Evolutionary conservation across 92 coral and sea anemone genomes (phyloP), one percentile per base, ranked within the genome.

Genomic region (Palythoa caribaeorum): DNA sequence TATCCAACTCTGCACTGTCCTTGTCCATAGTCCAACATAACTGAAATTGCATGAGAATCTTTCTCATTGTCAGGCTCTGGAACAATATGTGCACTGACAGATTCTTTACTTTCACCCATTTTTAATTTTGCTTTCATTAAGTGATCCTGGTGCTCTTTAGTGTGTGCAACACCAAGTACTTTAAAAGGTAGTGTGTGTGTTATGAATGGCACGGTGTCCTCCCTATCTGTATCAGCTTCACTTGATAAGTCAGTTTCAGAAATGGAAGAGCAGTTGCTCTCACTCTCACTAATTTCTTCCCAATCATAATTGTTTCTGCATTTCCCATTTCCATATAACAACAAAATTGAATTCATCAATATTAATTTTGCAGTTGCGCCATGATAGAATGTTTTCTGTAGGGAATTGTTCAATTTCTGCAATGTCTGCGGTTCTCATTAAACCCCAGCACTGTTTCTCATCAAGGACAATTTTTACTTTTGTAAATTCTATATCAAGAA

Each of bases 281-380:
- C 54, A 66, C 77, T 70, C 65, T 87, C 90, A 57, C 68, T 48
- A 4, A 2, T 52, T 69, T 87, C 90, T 39, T 78, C 79, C 65
- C 84, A 73, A 17, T 86, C 53, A 83, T 16, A 75, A 2, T 52
- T 75, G 72, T 5, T 73, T 51, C 35, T 86, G 74, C 9, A 47
- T 16, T 6, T 78, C 86, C 85, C 90, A 78, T 77, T 87, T 77
- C 86, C 90, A 87, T 74, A 87, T n/a, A 1, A 87, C 90, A 78
- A 87, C 15, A 68, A 78, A 87, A 66, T 47, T 87, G 62, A 19
- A 48, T 19, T 50, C 19, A 19, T 39, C 78, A 78, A 87, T 87
- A 5, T 52, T 51, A 38, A 87, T 77, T 44, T 65, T 44, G 50
- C 90, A 87, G 73, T 83, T 65, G 60, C 84, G 78, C 90, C 85